Evolutionary conservation across 2,113 vertebrate genomes (phyloP).

Genomic region (Phrynosoma platyrhinos): DNA sequence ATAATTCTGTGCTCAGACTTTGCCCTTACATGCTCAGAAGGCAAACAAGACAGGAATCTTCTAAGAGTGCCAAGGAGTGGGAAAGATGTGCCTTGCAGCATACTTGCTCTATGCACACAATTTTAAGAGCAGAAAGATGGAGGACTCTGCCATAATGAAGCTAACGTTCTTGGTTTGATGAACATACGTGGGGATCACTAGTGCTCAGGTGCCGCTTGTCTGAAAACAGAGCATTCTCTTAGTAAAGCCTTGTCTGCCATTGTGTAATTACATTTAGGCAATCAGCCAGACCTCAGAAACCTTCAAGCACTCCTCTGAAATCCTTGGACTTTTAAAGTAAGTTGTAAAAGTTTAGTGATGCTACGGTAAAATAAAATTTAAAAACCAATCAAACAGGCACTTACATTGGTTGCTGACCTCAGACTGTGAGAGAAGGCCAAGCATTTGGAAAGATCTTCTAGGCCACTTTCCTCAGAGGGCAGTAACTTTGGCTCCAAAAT

Average conservation of each 20-base stretch:
- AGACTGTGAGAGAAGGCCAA: neutral
- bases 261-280: constrained; percentile 68
- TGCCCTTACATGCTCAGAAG: constrained; percentile 12
- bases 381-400: constrained; percentile 41
- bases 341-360: constrained; percentile 65
- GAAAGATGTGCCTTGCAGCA: constrained; percentile 23
- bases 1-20: constrained; percentile 45
- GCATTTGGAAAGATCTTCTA: constrained; percentile 45
- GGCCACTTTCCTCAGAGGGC: constrained; percentile 40
- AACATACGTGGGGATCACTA: constrained; percentile 33
- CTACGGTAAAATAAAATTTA: constrained; percentile 65
- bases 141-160: constrained; percentile 35
- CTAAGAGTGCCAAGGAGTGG: constrained; percentile 22
- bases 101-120: neutral
- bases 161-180: constrained; percentile 30
- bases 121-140: constrained; percentile 1
- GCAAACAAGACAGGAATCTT: constrained; percentile 45
- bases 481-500: constrained; percentile 37
- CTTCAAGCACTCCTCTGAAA: constrained; percentile 74
- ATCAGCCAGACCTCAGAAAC: constrained; percentile 69
- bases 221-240: constrained; percentile 51
- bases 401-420: constrained; percentile 35
- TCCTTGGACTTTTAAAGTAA: constrained; percentile 67
- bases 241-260: constrained; percentile 62
- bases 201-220: constrained; percentile 63